A percentile compares a stretch with the other conserved stretches of the same genome.
Conservation (phyloP, 2,797 vertebrate species). For the Myotis pilosus region DNA sequence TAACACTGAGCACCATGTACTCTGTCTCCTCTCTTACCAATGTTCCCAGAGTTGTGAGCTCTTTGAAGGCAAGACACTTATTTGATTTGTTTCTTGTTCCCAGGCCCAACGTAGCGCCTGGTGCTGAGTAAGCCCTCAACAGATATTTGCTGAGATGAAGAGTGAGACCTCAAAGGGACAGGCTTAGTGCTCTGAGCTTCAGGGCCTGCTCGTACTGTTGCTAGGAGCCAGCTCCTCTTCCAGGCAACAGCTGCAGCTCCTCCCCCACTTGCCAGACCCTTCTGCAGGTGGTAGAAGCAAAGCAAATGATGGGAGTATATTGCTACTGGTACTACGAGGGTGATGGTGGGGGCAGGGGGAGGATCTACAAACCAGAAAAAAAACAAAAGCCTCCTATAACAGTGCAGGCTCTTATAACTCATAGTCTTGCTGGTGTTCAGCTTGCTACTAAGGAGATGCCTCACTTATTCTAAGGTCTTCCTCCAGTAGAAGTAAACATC, state of each 20-base stretch:
- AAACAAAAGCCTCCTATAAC: neutral
- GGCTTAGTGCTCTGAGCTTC: conserved; percentile 41
- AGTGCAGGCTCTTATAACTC: conserved; percentile 30
- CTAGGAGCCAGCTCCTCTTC: conserved; percentile 65
- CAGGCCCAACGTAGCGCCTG: neutral
- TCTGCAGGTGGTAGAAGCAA: conserved; percentile 66
- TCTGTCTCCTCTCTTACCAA: conserved; percentile 10
- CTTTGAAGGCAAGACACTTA: conserved; percentile 31
- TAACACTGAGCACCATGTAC: neutral
- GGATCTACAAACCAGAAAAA: neutral
- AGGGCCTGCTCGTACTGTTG: conserved; percentile 58
- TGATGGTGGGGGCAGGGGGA: neutral
- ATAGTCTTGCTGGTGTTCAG: conserved; percentile 37
- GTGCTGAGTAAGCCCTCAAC: conserved; percentile 13
- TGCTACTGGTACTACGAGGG: conserved; percentile 54
- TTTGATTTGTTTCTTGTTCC: neutral
- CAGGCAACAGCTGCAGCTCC: conserved; percentile 70
- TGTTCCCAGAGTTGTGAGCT: conserved; percentile 3
- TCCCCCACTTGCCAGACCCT: conserved; percentile 61
- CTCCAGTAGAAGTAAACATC: conserved; percentile 9
- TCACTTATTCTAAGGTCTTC: neutral
- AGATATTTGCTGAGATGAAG: conserved; percentile 41
- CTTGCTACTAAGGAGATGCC: conserved; percentile 30
- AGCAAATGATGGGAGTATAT: conserved; percentile 44
- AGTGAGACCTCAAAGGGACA: conserved; percentile 49